Base-by-base conservation (phyloP, 2,113 vertebrate genomes). In the Micromys minutus region DNA sequence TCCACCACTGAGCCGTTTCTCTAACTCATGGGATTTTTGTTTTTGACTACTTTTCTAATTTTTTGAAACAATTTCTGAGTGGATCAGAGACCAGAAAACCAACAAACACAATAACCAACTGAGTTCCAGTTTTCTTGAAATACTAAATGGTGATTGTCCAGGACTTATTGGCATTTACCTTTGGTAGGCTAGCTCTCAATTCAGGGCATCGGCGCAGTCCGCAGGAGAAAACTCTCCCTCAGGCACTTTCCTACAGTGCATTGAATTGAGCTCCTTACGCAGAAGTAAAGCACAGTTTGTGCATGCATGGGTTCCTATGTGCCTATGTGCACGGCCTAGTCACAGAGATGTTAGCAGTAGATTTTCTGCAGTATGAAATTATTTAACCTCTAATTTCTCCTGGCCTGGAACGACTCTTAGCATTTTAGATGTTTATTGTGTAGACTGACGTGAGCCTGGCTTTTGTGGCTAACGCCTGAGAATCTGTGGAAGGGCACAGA, bases 111-210 rank as follows among this genome's bases (percentile, higher is more conserved):
- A 36, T 80, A 75, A 65, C 59, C 42, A 61, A 0, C 34, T n/a
- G 57, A 84, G 57, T 79, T 91, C 31, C 47, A 42, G 0, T 96
- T 96, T 95, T 87, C 86, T 79, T 90, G 65, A 94, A 95, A 76
- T 36, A 83, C 42, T 36, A 67, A 87, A 45, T 89, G 67, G 31
- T 83, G 36, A 84, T 92, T 95, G 67, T 65, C 36, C 24, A 90
- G 42, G 42, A 92, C 57, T 90, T 94, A 72, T 5, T 85, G 83
- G 50, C 84, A 55, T 94, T 85, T 69, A 31, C 79, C 79, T 95
- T 92, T 81, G 17, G n/a, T 87, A 76, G 61, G 45, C 75, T 87
- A 52, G 59, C 75, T 42, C n/a, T 15, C 21, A 17, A 8, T 8
- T 91, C 81, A 39, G 15, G 52, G 72, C 74, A 94, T 89, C 59